Conservation (phyloP, 2,113 vertebrate genomes). For the Platichthys stellatus region DNA sequence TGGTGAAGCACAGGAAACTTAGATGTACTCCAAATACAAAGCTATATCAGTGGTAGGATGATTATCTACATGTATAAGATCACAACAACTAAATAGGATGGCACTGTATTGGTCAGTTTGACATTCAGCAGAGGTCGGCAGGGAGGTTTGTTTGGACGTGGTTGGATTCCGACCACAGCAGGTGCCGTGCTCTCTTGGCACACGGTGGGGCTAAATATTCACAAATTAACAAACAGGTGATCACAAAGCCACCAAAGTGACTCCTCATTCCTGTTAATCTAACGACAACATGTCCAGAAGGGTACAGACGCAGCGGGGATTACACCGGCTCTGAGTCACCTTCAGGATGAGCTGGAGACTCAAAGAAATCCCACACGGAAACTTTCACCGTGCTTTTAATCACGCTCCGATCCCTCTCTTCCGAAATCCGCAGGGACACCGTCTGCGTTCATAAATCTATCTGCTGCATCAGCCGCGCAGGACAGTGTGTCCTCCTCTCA, state of each 20-base stretch:
- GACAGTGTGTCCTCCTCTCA: slow-evolving; percentile 30
- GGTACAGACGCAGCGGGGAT: slow-evolving; percentile 57
- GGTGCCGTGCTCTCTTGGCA: slow-evolving; percentile 45
- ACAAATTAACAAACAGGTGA: slow-evolving; percentile 79
- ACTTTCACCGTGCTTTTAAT: slow-evolving; percentile 66
- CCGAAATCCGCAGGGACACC: slow-evolving; percentile 40
- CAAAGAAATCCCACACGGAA: slow-evolving; percentile 70
- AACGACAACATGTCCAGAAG: slow-evolving; percentile 65
- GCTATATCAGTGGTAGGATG: no score
- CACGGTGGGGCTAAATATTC: slow-evolving; percentile 50
- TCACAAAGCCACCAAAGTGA: slow-evolving; percentile 64
- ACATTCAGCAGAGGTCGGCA: slow-evolving; percentile 47
- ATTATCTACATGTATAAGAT: no score
- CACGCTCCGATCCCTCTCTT: slow-evolving; percentile 63
- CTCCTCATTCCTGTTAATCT: slow-evolving; percentile 76
- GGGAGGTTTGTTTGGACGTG: slow-evolving; percentile 24
- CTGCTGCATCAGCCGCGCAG: slow-evolving; percentile 15
- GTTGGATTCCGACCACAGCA: slow-evolving; percentile 22
- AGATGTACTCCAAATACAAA: no score
- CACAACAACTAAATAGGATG: no score
- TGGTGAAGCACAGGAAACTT: not conserved
- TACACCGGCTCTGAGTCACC: slow-evolving; percentile 72
- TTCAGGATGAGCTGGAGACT: slow-evolving; percentile 75
- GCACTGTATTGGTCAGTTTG: not conserved
- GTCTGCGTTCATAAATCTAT: slow-evolving; percentile 44